These are phyloP conservation scores for Hydraecia micacea DNA, from an alignment of 2,888 invertebrate genomes.

Conservation along the genomic window DNA sequence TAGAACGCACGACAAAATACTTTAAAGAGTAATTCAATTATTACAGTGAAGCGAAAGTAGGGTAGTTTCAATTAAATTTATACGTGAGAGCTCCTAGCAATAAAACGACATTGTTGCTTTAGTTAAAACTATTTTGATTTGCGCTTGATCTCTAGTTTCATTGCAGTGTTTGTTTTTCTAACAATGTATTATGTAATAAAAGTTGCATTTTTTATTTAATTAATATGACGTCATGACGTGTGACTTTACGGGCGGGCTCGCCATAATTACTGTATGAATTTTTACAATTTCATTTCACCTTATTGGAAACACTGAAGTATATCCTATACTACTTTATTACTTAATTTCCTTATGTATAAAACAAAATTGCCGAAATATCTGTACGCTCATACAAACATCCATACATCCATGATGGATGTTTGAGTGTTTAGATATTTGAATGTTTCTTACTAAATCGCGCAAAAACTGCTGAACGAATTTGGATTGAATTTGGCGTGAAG, in stretches of 20 bases:
- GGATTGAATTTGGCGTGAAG: background rate
- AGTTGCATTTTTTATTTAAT: background rate
- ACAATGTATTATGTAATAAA: slow-evolving; percentile 39
- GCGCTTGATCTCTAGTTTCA: slow-evolving; percentile 40
- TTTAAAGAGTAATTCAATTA: slow-evolving; percentile 49
- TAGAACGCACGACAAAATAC: slow-evolving; percentile 1
- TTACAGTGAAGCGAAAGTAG: slow-evolving; percentile 32
- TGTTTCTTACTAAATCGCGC: background rate
- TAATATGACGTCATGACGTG: background rate
- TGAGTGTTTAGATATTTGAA: background rate
- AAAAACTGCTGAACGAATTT: background rate
- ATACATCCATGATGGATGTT: too few species aligned
- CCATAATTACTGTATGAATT: background rate
- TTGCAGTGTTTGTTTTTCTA: slow-evolving; percentile 26
- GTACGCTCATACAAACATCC: too few species aligned
- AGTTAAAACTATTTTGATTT: slow-evolving; percentile 62
- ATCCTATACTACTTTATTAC: background rate
- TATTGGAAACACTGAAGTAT: background rate
- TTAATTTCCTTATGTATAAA: too few species aligned
- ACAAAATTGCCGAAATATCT: too few species aligned
- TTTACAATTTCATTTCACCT: background rate
- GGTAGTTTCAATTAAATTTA: slow-evolving; percentile 56
- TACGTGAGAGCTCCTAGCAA: slow-evolving; percentile 30
- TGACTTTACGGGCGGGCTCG: too few species aligned
- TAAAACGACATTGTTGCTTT: slow-evolving; percentile 57